Evolutionary conservation across 2,888 invertebrate genomes (phyloP).

Genomic region (Deroplatys truncata): DNA sequence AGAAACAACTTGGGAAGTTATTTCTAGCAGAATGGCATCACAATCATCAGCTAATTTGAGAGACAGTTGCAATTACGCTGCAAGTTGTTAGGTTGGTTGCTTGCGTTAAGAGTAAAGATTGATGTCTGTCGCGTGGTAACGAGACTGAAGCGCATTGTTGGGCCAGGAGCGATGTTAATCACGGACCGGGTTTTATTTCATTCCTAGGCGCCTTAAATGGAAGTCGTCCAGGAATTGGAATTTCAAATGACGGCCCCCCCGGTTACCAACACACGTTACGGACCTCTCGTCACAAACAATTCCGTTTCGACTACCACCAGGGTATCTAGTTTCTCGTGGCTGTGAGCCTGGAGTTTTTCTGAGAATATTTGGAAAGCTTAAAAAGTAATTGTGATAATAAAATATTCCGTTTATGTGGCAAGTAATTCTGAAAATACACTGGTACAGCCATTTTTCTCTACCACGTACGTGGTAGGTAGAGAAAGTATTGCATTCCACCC

Average conservation of each 20-base stretch:
- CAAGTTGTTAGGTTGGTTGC: not conserved
- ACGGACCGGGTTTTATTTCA: not conserved
- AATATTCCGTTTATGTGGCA: too few species aligned
- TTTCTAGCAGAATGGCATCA: too few species aligned
- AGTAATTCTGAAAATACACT: too few species aligned
- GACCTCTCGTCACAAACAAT: not conserved
- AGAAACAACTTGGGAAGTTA: too few species aligned
- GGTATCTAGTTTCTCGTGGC: not conserved
- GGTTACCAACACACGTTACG: not conserved
- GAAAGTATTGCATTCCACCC: too few species aligned
- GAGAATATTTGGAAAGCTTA: too few species aligned
- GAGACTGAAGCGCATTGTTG: not conserved
- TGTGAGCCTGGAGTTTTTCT: not conserved
- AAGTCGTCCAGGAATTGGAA: not conserved
- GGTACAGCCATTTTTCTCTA: too few species aligned
- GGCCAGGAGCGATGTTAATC: not conserved
- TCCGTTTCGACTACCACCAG: not conserved
- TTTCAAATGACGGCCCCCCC: not conserved
- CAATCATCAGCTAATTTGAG: too few species aligned
- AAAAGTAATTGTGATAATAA: too few species aligned
- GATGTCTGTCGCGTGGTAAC: not conserved
- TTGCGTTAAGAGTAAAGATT: not conserved
- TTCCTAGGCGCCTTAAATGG: not conserved
- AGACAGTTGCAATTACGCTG: not conserved
- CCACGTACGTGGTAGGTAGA: too few species aligned